phyloP scores from a whole-genome alignment of 2,797 vertebrate species.

The Sebastes aleutianus region DNA sequence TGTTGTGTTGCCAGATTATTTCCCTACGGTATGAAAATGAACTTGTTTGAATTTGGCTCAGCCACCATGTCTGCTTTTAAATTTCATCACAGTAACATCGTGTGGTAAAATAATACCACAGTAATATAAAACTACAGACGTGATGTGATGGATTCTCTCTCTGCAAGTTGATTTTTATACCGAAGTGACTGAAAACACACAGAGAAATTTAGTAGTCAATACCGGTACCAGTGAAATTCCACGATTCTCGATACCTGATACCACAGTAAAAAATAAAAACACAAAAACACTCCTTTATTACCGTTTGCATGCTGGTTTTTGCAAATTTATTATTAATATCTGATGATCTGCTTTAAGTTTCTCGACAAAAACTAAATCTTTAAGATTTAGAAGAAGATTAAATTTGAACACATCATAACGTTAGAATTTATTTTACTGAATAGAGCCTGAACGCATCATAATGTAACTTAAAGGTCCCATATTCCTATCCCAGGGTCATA shows the following conservation, averaged over 20 bases:
- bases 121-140: neutral
- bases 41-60: neutral
- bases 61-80: neutral
- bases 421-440: neutral
- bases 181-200: no score
- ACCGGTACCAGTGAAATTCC: neutral
- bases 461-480: no score
- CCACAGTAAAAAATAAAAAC: neutral
- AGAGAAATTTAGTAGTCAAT: neutral
- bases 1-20: neutral
- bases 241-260: neutral
- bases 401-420: neutral
- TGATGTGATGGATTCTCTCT: neutral
- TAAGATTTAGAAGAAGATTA: neutral
- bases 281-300: neutral
- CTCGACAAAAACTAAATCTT: neutral
- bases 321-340: neutral
- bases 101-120: neutral
- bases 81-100: neutral
- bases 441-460: neutral
- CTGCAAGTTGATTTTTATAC: neutral
- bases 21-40: slow-evolving; percentile 21
- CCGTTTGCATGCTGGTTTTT: neutral
- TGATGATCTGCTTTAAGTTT: neutral
- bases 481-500: no score